Evolutionary conservation across 2,113 vertebrate genomes (phyloP).

Genomic region (Peromyscus leucopus): DNA sequence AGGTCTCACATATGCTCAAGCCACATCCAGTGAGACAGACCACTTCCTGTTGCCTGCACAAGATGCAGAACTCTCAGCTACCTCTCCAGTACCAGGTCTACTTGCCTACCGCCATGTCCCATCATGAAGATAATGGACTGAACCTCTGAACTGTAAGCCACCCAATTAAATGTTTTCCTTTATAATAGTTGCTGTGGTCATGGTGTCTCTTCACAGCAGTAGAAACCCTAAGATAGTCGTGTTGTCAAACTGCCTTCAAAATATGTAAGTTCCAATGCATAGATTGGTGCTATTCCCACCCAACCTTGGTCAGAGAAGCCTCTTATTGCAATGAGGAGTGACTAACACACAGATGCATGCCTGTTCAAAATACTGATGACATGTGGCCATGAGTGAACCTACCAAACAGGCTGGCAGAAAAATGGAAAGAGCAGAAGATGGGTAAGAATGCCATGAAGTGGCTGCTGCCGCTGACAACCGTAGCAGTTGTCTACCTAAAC

Average conservation of each 20-base stretch:
- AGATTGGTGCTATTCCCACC: not conserved
- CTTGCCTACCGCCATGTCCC: not conserved
- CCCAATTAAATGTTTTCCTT: not conserved
- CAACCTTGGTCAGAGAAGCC: too few species aligned
- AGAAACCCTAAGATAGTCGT: not conserved
- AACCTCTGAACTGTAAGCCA: not conserved
- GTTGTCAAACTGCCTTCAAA: not conserved
- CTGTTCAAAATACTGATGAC: too few species aligned
- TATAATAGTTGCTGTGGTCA: not conserved
- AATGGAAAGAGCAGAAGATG: not conserved
- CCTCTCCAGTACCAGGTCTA: not conserved
- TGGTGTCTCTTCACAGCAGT: not conserved
- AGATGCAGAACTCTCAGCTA: not conserved
- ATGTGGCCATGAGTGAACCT: not conserved
- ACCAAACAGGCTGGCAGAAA: not conserved
- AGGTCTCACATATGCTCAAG: not conserved
- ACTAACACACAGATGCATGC: not conserved
- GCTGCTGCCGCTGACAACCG: not conserved
- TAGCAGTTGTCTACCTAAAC: not conserved
- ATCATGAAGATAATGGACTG: not conserved
- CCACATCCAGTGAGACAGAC: not conserved
- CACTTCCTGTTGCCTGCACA: not conserved
- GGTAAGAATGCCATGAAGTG: not conserved
- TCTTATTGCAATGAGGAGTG: not conserved
- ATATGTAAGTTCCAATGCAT: not conserved